phyloP scores from a whole-genome alignment of 2,888 invertebrate species.

The Hoplodrina blanda region DNA sequence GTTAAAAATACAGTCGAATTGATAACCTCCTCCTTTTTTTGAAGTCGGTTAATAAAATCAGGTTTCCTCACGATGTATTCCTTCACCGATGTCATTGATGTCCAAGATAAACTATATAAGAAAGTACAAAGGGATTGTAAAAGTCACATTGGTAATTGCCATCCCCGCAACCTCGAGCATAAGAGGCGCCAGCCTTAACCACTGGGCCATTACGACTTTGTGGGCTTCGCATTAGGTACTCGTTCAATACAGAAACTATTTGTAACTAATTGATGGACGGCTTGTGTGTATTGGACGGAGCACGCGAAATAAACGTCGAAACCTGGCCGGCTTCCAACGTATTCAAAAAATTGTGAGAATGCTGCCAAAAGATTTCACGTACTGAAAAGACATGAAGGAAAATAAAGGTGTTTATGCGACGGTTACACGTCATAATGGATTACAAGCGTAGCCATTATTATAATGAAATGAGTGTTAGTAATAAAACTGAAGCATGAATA shows the following conservation, averaged over 20 bases:
- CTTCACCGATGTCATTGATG: too few species aligned
- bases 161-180: too few species aligned
- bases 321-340: slow-evolving; percentile 59
- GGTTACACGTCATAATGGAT: slow-evolving; percentile 11
- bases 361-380: slow-evolving; percentile 56
- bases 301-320: slow-evolving; percentile 54
- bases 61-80: too few species aligned
- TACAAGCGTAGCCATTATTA: slow-evolving; percentile 8
- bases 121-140: too few species aligned
- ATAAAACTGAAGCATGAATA: neutral
- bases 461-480: slow-evolving; percentile 1
- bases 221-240: slow-evolving; percentile 26
- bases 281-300: slow-evolving; percentile 61
- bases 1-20: too few species aligned
- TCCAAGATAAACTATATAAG: too few species aligned
- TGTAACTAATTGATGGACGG: slow-evolving; percentile 78
- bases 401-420: slow-evolving; percentile 51
- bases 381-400: slow-evolving; percentile 37
- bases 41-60: too few species aligned
- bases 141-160: too few species aligned
- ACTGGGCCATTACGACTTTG: too few species aligned
- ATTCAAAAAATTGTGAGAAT: slow-evolving; percentile 45
- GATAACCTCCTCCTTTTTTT: too few species aligned
- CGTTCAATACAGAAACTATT: slow-evolving; percentile 69
- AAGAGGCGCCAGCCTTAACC: too few species aligned